Percentiles rank a stretch among this genome's conserved stretches.
These are phyloP conservation scores for Carduelis carduelis DNA, from an alignment of 2,797 vertebrate species.

Conservation along the genomic window DNA sequence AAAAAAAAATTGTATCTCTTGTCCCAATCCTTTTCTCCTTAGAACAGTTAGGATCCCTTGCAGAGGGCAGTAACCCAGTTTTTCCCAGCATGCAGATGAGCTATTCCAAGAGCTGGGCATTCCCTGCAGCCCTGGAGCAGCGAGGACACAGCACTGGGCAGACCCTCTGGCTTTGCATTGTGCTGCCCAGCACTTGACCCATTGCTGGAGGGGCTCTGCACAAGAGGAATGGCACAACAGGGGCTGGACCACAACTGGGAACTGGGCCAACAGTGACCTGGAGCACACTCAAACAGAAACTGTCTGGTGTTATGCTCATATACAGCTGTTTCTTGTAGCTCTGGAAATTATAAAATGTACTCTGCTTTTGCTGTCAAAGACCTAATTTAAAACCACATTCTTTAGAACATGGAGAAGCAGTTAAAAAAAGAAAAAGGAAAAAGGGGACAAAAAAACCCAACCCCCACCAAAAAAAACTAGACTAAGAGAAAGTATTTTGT, in stretches of 20 bases:
- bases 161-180: neutral
- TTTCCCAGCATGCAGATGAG: neutral
- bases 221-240: neutral
- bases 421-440: neutral
- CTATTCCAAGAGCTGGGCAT: neutral
- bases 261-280: conserved; percentile 31
- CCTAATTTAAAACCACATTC: conserved; percentile 28
- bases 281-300: conserved; percentile 2
- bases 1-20: neutral
- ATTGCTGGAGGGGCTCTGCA: neutral
- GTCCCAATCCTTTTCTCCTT: neutral
- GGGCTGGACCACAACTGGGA: conserved; percentile 1
- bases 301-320: conserved; percentile 6
- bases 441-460: fast-evolving
- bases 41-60: neutral
- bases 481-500: neutral
- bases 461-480: neutral
- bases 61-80: neutral
- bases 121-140: neutral
- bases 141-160: fast-evolving
- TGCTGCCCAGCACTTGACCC: neutral
- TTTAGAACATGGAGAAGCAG: neutral
- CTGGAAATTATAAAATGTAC: conserved; percentile 32
- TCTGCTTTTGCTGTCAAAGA: conserved; percentile 36
- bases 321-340: conserved; percentile 43